These are phyloP conservation scores for Triplophysa bombifrons DNA, from an alignment of 2,797 vertebrate genomes.

Conservation along the genomic window DNA sequence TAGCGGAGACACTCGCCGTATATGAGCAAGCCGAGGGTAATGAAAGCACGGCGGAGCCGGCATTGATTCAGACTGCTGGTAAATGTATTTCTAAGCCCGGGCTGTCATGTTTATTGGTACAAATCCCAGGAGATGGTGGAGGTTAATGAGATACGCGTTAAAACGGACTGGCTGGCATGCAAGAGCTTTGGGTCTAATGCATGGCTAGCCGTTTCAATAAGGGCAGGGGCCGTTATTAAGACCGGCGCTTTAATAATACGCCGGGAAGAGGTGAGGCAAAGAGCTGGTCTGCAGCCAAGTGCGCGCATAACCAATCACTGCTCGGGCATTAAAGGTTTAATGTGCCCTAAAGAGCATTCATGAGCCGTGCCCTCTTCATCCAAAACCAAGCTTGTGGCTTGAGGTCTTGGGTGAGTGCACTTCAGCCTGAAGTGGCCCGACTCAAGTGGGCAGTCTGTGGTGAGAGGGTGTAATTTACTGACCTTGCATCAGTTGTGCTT, in stretches of 20 bases:
- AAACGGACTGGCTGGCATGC: constrained; percentile 68
- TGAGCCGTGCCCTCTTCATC: constrained; percentile 47
- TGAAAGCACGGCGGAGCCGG: constrained; percentile 66
- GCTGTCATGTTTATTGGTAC: constrained; percentile 85
- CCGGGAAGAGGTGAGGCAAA: constrained; percentile 59
- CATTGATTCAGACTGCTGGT: constrained; percentile 74
- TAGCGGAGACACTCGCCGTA: constrained; percentile 17
- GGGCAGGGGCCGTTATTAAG: constrained; percentile 75
- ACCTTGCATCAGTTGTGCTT: constrained; percentile 54
- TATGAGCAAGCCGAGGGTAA: constrained; percentile 39
- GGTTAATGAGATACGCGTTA: constrained; percentile 75
- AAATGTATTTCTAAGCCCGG: constrained; percentile 85
- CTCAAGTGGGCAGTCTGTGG: constrained; percentile 57
- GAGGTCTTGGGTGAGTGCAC: constrained; percentile 51
- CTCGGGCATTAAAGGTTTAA: constrained; percentile 52
- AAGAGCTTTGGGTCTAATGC: constrained; percentile 81
- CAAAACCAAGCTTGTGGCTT: constrained; percentile 52
- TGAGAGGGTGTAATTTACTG: constrained; percentile 51
- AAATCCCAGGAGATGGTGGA: constrained; percentile 75
- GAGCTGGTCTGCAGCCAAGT: constrained; percentile 32
- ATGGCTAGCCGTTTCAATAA: constrained; percentile 78
- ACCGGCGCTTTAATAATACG: constrained; percentile 76
- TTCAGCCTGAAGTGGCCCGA: constrained; percentile 56
- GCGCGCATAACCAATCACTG: constrained; percentile 35
- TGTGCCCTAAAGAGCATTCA: constrained; percentile 52